These are phyloP conservation scores for Malacoraja senta DNA, from an alignment of 2,797 vertebrate species.

Conservation along the genomic window DNA sequence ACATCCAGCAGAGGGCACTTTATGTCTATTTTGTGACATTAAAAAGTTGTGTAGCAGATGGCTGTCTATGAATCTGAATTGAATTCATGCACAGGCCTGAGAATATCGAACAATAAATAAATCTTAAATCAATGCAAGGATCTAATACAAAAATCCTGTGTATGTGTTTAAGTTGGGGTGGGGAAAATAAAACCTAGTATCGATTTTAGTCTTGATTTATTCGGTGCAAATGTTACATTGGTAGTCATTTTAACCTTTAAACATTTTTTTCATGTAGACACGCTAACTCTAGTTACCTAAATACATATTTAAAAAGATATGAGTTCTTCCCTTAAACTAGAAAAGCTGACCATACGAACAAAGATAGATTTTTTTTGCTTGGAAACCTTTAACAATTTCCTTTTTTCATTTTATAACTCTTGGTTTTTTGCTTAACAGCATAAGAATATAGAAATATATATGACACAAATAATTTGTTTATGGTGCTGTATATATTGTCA, in stretches of 20 bases:
- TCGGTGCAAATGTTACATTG: background rate
- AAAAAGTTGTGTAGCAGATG: background rate
- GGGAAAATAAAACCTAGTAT: background rate
- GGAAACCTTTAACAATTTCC: background rate
- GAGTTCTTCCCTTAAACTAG: background rate
- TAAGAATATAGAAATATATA: background rate
- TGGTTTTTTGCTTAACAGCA: background rate
- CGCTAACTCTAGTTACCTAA: background rate
- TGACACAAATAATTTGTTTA: too few relatives aligned
- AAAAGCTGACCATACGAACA: background rate
- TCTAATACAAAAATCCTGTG: background rate
- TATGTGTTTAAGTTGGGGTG: background rate
- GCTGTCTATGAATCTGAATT: background rate
- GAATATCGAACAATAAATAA: background rate
- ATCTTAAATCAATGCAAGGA: background rate
- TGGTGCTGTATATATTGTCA: background rate
- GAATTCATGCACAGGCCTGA: background rate
- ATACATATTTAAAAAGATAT: background rate
- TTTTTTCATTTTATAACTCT: background rate
- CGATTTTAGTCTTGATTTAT: background rate
- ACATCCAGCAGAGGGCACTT: conserved; percentile 55
- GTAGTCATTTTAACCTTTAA: background rate
- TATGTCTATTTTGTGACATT: background rate
- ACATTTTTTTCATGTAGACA: background rate
- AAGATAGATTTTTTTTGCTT: background rate